A percentile compares a stretch with the other conserved stretches of the same genome.
Evolutionary conservation across 2,113 vertebrate genomes (phyloP).

Genomic region (Dolichotis patagonum): DNA sequence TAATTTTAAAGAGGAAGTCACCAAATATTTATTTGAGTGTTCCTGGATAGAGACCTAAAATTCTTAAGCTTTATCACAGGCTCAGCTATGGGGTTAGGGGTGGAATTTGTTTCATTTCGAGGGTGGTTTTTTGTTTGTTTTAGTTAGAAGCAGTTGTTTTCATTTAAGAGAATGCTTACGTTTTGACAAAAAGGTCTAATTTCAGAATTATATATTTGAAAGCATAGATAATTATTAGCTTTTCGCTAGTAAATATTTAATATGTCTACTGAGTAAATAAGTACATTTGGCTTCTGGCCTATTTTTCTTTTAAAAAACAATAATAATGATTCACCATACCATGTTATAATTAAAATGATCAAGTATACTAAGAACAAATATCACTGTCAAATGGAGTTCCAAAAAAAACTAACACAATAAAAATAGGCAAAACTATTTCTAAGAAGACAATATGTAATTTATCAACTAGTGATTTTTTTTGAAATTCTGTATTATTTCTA

Average conservation of each 20-base stretch:
- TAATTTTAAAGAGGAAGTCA: slow-evolving; percentile 57
- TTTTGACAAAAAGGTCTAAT: slow-evolving; percentile 23
- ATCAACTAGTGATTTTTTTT: too few species aligned
- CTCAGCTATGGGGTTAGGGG: not conserved
- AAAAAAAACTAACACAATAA: not conserved
- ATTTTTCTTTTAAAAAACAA: slow-evolving; percentile 66
- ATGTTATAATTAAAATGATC: not conserved
- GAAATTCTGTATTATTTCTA: too few species aligned
- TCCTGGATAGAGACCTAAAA: not conserved
- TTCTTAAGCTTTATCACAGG: not conserved
- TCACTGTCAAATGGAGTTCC: not conserved
- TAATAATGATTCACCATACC: not conserved
- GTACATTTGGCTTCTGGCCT: not conserved
- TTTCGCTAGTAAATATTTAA: slow-evolving; percentile 57
- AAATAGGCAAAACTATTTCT: not conserved
- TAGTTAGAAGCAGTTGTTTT: not conserved
- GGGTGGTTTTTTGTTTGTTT: not conserved
- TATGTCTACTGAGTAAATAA: slow-evolving; percentile 49
- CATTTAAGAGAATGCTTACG: slow-evolving; percentile 28
- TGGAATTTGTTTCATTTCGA: not conserved
- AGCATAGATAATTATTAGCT: slow-evolving; percentile 44
- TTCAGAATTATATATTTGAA: slow-evolving; percentile 57
- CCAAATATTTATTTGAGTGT: not conserved
- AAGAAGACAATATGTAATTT: too few species aligned
- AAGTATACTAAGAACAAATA: slow-evolving; percentile 20